These are phyloP conservation scores for Emydoidea blandingii DNA, from an alignment of 2,797 vertebrate genomes.

Conservation along the genomic window DNA sequence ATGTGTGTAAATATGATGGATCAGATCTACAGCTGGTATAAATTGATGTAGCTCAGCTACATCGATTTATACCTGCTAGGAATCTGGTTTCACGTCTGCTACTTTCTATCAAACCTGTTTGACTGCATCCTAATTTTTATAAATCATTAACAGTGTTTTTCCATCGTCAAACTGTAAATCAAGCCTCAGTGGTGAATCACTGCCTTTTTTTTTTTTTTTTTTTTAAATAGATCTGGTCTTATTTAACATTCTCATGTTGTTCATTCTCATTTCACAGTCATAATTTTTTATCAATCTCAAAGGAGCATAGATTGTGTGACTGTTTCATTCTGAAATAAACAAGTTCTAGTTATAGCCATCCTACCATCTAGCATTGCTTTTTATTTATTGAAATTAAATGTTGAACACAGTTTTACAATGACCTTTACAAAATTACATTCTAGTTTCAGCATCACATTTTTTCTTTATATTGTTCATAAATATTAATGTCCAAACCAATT, in stretches of 20 bases:
- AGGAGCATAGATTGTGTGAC: neutral
- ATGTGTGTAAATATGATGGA: neutral
- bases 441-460: neutral
- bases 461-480: neutral
- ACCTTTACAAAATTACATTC: neutral
- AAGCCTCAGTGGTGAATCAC: neutral
- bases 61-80: neutral
- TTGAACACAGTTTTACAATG: neutral
- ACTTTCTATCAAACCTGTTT: neutral
- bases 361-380: neutral
- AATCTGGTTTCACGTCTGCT: neutral
- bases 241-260: neutral
- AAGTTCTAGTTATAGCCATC: neutral
- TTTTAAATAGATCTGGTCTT: neutral
- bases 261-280: neutral
- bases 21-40: neutral
- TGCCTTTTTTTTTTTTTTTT: neutral
- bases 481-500: neutral
- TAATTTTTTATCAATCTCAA: neutral
- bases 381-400: conserved; percentile 17
- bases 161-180: neutral
- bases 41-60: accelerated
- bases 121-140: neutral
- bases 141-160: neutral
- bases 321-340: conserved; percentile 22